phyloP scores from a whole-genome alignment of 2,113 vertebrate genomes.

The Chlorocebus sabaeus region DNA sequence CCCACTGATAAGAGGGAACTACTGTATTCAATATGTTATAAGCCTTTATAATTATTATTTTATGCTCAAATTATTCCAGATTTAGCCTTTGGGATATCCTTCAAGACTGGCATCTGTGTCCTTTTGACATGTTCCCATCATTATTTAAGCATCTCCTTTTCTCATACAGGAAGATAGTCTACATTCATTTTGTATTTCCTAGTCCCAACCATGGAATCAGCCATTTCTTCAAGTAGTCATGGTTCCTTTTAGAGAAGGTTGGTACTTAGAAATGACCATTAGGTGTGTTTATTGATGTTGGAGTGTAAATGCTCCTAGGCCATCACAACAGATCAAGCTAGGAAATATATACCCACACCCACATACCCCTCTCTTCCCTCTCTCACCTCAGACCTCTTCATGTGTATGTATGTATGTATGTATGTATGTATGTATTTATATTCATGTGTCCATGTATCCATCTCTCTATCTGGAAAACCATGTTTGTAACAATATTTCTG shows the following conservation, averaged over 20 bases:
- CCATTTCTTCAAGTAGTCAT: neutral
- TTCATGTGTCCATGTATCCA: neutral
- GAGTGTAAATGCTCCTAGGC: neutral
- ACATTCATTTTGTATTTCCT: neutral
- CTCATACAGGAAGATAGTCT: neutral
- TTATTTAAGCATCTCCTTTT: neutral
- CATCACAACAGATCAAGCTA: neutral
- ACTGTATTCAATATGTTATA: neutral
- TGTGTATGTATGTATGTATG: neutral
- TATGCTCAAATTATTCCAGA: neutral
- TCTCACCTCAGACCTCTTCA: neutral
- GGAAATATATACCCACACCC: neutral
- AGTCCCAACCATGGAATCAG: neutral
- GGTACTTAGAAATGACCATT: neutral
- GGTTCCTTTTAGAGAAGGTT: neutral
- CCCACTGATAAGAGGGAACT: neutral
- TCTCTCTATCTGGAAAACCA: neutral
- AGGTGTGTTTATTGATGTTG: neutral
- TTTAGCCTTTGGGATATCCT: neutral
- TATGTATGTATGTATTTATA: neutral
- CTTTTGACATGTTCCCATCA: neutral
- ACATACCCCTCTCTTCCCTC: neutral
- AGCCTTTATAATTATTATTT: neutral
- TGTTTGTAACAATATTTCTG: neutral
- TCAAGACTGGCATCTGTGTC: neutral